These are phyloP conservation scores for Montipora efflorescens DNA, from an alignment of 64 coral and sea anemone genomes.

Conservation along the genomic window DNA sequence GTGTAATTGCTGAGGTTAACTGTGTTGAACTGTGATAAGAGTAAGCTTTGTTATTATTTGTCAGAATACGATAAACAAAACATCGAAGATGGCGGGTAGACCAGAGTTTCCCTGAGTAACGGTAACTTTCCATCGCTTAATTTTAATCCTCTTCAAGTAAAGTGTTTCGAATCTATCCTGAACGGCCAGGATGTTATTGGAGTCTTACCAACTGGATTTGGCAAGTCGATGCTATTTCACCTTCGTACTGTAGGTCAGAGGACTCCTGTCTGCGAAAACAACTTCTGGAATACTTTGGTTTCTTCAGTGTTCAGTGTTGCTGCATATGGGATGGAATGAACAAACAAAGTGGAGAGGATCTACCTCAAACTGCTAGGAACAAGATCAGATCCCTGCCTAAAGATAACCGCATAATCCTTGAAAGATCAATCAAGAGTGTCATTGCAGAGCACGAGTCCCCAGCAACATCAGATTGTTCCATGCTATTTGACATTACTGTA, in stretches of 20 bases:
- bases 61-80: no score
- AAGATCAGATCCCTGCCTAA: conserved; percentile 38
- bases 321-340: conserved; percentile 48
- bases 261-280: conserved; percentile 66
- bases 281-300: conserved; percentile 76
- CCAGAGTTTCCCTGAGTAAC: no score
- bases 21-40: no score
- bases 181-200: no score
- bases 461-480: not conserved
- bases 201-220: no score
- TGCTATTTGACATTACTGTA: conserved; percentile 55
- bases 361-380: not conserved
- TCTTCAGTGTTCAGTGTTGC: conserved; percentile 59
- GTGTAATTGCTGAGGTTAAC: no score
- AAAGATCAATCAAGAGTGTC: conserved; percentile 29
- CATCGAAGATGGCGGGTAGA: no score
- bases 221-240: no score
- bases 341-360: conserved; percentile 4
- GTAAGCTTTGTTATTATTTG: no score
- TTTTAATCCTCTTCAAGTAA: no score
- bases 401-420: conserved; percentile 20
- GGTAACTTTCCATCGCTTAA: no score
- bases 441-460: conserved; percentile 14
- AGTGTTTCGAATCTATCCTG: no score
- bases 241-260: conserved; percentile 14